These are phyloP conservation scores for Centroberyx gerrardi DNA, from an alignment of 2,797 vertebrate species.

Conservation along the genomic window DNA sequence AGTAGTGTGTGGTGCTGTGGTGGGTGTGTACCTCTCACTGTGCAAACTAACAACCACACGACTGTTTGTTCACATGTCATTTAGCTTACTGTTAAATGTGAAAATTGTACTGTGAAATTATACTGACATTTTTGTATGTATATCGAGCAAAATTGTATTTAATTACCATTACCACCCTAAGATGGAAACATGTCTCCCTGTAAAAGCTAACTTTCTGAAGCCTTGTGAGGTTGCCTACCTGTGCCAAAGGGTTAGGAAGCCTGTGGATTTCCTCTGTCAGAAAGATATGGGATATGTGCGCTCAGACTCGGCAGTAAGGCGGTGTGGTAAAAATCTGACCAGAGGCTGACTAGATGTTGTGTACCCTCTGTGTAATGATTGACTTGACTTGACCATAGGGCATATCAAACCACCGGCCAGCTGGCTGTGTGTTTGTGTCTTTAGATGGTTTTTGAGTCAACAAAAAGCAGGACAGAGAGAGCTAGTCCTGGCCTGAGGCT, in stretches of 20 bases:
- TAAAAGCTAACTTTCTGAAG: constrained; percentile 6
- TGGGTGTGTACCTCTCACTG: too few relatives aligned
- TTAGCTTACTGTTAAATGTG: not conserved
- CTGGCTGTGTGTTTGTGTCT: not conserved
- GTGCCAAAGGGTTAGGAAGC: constrained; percentile 37
- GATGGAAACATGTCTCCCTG: not conserved
- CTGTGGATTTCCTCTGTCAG: constrained; percentile 24
- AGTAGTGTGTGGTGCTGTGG: too few relatives aligned
- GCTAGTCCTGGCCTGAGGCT: too few relatives aligned
- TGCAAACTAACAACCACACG: too few relatives aligned
- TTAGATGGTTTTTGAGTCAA: not conserved
- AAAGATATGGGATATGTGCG: not conserved
- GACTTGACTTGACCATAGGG: constrained; percentile 52
- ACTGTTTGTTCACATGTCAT: not conserved
- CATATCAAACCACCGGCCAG: constrained; percentile 12
- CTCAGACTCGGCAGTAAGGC: constrained; percentile 44
- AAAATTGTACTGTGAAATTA: not conserved
- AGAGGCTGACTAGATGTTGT: constrained; percentile 50
- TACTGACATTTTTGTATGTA: not conserved
- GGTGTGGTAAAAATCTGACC: constrained; percentile 46
- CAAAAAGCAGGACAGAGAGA: not conserved
- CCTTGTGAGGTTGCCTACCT: constrained; percentile 63
- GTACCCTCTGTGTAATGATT: constrained; percentile 80
- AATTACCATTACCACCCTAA: not conserved
- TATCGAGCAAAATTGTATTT: not conserved